Evolutionary conservation across 2,797 vertebrate genomes (phyloP).

Genomic region (Chaenodraco wilsoni): DNA sequence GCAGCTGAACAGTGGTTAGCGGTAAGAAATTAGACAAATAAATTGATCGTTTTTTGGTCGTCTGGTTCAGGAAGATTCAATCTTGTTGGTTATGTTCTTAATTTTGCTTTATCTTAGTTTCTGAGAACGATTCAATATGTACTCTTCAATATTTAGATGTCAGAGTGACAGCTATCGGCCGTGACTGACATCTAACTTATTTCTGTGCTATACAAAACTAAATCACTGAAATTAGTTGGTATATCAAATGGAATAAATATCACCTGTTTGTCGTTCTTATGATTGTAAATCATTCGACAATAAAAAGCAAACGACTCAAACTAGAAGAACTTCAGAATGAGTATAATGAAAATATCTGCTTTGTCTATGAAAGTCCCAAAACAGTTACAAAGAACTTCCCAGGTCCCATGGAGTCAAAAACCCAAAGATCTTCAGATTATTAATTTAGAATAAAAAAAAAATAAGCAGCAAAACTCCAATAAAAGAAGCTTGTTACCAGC

Average conservation of each 20-base stretch:
- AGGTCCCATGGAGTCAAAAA: no score
- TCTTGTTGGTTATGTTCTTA: not conserved
- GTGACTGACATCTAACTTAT: not conserved
- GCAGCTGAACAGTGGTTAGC: constrained; percentile 30
- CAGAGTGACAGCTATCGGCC: not conserved
- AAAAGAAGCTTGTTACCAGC: no score
- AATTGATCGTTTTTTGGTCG: constrained; percentile 16
- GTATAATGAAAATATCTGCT: no score
- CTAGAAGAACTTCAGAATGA: not conserved
- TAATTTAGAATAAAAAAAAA: no score
- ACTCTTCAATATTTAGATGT: not conserved
- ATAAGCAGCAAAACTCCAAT: not conserved
- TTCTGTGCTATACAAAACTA: not conserved
- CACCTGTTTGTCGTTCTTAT: not conserved
- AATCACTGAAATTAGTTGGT: not conserved
- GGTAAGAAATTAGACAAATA: constrained; percentile 44
- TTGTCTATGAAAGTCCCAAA: not conserved
- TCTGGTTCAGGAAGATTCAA: not conserved
- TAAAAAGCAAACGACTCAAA: not conserved
- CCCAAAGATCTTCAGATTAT: no score
- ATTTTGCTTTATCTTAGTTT: constrained; percentile 13
- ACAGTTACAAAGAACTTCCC: not conserved
- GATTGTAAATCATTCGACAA: not conserved
- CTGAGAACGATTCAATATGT: not conserved
- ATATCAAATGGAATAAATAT: not conserved